phyloP scores from a whole-genome alignment of 2,888 invertebrate species.

The Parnassius smintheus region DNA sequence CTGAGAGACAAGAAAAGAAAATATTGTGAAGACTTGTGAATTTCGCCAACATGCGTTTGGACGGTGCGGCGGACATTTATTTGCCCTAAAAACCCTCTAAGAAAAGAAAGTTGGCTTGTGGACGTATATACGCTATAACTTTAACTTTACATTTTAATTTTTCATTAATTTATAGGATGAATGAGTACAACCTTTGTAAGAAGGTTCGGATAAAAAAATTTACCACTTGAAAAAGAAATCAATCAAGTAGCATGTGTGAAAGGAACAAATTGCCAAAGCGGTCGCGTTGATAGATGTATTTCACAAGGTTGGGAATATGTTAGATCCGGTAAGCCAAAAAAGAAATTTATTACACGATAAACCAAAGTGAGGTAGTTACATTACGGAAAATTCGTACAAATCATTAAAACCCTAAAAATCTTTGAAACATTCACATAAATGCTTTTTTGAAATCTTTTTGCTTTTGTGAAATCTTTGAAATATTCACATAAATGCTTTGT shows the following conservation, averaged over 20 bases:
- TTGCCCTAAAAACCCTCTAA: too few species aligned
- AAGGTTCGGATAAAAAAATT: background rate
- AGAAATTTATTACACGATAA: constrained; percentile 24
- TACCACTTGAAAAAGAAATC: constrained; percentile 15
- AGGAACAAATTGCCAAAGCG: constrained; percentile 26
- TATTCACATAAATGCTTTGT: background rate
- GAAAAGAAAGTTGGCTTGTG: too few species aligned
- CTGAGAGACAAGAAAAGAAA: too few species aligned
- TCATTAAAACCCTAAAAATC: background rate
- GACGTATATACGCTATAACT: too few species aligned
- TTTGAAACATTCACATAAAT: background rate
- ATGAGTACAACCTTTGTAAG: too few species aligned
- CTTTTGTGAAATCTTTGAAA: too few species aligned
- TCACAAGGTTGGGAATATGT: constrained; percentile 24
- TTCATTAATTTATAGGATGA: too few species aligned
- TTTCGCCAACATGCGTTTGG: too few species aligned
- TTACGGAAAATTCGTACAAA: background rate
- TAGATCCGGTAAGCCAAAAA: constrained; percentile 26
- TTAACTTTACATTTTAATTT: too few species aligned
- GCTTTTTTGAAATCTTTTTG: too few species aligned
- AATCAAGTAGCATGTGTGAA: constrained; percentile 25
- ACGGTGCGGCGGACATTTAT: too few species aligned
- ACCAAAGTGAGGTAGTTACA: background rate
- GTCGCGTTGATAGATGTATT: constrained; percentile 27
- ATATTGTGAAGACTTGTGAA: too few species aligned